Evolutionary conservation across 1,140 invertebrate species (phyloP).

Genomic region (Frieseomelitta varia): DNA sequence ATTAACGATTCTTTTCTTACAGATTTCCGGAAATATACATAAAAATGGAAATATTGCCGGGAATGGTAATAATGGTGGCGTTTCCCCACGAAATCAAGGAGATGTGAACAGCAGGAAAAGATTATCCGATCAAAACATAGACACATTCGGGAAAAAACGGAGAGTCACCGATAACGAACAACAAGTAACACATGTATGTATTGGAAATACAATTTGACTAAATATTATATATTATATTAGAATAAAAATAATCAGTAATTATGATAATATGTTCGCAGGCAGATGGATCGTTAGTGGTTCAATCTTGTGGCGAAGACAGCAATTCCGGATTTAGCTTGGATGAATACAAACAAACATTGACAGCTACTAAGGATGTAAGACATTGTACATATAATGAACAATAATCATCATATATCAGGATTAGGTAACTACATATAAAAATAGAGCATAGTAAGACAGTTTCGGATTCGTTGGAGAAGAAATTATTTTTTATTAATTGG

Average conservation of each 20-base stretch:
- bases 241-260: not conserved
- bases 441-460: constrained; percentile 53
- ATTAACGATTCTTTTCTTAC: not conserved
- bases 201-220: not conserved
- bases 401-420: constrained; percentile 51
- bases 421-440: constrained; percentile 59
- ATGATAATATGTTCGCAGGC: constrained; percentile 55
- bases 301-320: constrained; percentile 76
- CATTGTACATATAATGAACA: constrained; percentile 62
- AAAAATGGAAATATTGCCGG: constrained; percentile 71
- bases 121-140: constrained; percentile 69
- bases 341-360: constrained; percentile 75
- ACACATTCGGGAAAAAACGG: constrained; percentile 71
- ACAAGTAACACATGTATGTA: constrained; percentile 65
- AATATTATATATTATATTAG: not conserved
- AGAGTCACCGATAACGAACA: constrained; percentile 70
- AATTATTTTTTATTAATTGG: constrained; percentile 34
- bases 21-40: constrained; percentile 71
- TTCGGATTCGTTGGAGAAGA: constrained; percentile 24
- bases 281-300: constrained; percentile 70
- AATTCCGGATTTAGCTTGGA: constrained; percentile 78
- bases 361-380: constrained; percentile 77
- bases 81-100: constrained; percentile 68
- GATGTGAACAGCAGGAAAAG: constrained; percentile 66
- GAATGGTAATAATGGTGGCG: constrained; percentile 69